phyloP scores from a whole-genome alignment of 1,140 invertebrate species.

The Pantala flavescens region DNA sequence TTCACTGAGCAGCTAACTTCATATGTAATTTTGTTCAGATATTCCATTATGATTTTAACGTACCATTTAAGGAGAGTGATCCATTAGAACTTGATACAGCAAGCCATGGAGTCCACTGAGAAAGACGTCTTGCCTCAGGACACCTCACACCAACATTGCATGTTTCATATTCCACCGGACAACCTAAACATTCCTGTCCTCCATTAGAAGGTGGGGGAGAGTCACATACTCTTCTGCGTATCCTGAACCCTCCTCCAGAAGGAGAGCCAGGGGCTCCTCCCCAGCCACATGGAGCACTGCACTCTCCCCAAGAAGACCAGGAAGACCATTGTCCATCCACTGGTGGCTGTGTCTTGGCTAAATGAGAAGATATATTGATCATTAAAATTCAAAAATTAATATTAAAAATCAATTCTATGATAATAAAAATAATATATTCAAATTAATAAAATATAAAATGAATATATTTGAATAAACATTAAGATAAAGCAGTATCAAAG shows the following conservation, averaged over 20 bases:
- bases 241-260: constrained; percentile 42
- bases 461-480: too few relatives aligned
- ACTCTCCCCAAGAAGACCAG: constrained; percentile 61
- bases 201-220: constrained; percentile 48
- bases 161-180: constrained; percentile 35
- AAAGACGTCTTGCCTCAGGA: constrained; percentile 50
- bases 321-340: constrained; percentile 62
- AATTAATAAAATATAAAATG: constrained; percentile 14
- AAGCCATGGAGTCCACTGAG: constrained; percentile 71
- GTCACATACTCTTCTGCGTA: constrained; percentile 48
- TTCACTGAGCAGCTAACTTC: too few relatives aligned
- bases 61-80: constrained; percentile 24
- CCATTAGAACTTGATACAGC: constrained; percentile 19
- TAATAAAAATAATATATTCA: not conserved
- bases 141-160: constrained; percentile 35
- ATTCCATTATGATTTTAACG: too few relatives aligned
- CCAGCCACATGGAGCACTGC: constrained; percentile 43
- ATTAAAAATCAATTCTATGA: too few relatives aligned
- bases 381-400: too few relatives aligned
- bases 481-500: too few relatives aligned
- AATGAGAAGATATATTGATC: not conserved
- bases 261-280: constrained; percentile 35
- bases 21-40: too few relatives aligned
- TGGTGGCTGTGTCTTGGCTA: constrained; percentile 42
- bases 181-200: constrained; percentile 56